A percentile compares a stretch with the other conserved stretches of the same genome.
Evolutionary conservation across 2,113 vertebrate species (phyloP).

Genomic region (Clupea harengus): DNA sequence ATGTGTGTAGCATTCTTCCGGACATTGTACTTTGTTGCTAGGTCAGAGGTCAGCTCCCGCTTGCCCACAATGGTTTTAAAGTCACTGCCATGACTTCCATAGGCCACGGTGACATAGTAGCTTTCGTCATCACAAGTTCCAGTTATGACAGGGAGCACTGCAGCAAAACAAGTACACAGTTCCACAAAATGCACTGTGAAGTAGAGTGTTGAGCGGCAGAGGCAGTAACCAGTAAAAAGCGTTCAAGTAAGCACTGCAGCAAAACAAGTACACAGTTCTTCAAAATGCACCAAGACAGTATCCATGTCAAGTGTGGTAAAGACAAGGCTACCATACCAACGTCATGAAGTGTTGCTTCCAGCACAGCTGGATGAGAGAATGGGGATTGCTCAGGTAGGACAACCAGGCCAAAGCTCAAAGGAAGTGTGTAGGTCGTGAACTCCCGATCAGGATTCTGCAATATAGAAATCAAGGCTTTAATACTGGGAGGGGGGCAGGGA

Average conservation of each 20-base stretch:
- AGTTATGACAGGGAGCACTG: slow-evolving; percentile 59
- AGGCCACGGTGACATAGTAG: slow-evolving; percentile 57
- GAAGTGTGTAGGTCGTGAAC: slow-evolving; percentile 54
- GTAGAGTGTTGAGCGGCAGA: too few species aligned
- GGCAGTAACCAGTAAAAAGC: too few species aligned
- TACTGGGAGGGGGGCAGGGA: background rate
- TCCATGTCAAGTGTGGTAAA: background rate
- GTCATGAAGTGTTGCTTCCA: slow-evolving; percentile 55
- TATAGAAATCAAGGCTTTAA: background rate
- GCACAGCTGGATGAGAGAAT: slow-evolving; percentile 50
- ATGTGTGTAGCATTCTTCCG: slow-evolving; percentile 60
- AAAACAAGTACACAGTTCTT: too few species aligned
- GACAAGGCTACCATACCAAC: slow-evolving; percentile 56
- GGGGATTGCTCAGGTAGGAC: slow-evolving; percentile 60
- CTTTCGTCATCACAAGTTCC: slow-evolving; percentile 63
- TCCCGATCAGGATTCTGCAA: slow-evolving; percentile 56
- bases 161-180: background rate
- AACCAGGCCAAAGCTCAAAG: slow-evolving; percentile 61
- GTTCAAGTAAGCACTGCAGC: too few species aligned
- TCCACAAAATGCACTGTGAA: too few species aligned
- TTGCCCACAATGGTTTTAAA: slow-evolving; percentile 54
- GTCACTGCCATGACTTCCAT: slow-evolving; percentile 54
- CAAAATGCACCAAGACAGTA: too few species aligned
- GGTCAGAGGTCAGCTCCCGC: slow-evolving; percentile 40
- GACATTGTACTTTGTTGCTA: slow-evolving; percentile 32